These are phyloP conservation scores for Noctilio leporinus DNA, from an alignment of 2,113 vertebrate species.

Conservation along the genomic window DNA sequence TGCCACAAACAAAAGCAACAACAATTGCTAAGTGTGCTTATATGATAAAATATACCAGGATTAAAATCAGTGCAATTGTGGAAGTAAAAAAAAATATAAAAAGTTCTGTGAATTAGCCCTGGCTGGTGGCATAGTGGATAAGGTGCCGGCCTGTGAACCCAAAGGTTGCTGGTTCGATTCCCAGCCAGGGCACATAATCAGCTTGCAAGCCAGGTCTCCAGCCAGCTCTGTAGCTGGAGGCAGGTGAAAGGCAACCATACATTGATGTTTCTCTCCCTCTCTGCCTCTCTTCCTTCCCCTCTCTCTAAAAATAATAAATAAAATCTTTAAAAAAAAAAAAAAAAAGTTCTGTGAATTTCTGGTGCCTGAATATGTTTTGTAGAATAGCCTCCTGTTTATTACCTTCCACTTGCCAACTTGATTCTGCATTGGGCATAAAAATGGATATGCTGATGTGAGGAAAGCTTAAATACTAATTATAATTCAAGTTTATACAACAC, in stretches of 20 bases:
- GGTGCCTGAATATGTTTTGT: neutral
- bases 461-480: neutral
- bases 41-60: neutral
- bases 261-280: no score
- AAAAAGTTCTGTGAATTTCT: neutral
- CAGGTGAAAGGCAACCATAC: no score
- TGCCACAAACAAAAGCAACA: neutral
- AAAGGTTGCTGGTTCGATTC: no score
- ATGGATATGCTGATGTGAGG: neutral
- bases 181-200: no score
- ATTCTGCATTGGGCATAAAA: neutral
- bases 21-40: neutral
- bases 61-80: neutral
- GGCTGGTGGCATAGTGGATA: no score
- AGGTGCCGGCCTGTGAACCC: no score
- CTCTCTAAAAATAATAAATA: no score
- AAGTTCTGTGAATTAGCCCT: neutral
- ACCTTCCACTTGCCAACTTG: neutral
- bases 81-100: neutral
- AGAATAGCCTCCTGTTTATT: neutral
- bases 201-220: no score
- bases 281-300: no score
- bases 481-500: neutral
- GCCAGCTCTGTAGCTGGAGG: no score
- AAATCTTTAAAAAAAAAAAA: neutral